Evolutionary conservation across 1,140 invertebrate species (phyloP).

Genomic region (Cydia pomonella): DNA sequence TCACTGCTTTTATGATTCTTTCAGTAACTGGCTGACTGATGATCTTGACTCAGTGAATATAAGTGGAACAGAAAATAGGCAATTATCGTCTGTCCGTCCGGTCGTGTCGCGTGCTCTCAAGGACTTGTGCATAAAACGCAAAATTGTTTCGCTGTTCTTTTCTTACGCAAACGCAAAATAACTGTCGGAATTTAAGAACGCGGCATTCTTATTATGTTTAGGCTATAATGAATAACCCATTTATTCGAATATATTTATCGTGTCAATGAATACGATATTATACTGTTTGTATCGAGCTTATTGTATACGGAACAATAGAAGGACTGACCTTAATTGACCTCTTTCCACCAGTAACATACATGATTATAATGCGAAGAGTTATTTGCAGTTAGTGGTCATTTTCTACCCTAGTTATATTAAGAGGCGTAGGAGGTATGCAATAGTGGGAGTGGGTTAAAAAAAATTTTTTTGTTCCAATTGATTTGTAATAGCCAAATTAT

Average conservation of each 20-base stretch:
- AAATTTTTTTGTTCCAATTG: too few species aligned
- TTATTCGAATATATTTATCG: not conserved
- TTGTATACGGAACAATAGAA: conserved; percentile 12
- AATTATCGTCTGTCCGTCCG: conserved; percentile 31
- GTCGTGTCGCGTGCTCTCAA: conserved; percentile 7
- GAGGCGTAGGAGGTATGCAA: too few species aligned
- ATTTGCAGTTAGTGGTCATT: not conserved
- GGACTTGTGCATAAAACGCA: conserved; percentile 10
- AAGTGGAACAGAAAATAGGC: conserved; percentile 25
- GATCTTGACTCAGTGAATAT: not conserved
- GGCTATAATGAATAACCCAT: not conserved
- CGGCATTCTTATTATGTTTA: not conserved
- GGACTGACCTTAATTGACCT: not conserved
- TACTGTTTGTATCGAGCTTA: not conserved
- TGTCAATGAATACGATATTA: conserved; percentile 1
- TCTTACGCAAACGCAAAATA: not conserved
- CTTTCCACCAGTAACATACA: not conserved
- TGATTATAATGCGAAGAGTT: not conserved
- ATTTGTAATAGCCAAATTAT: too few species aligned
- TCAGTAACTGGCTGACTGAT: not conserved
- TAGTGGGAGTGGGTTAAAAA: too few species aligned
- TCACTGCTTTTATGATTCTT: not conserved
- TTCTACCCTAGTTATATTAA: not conserved
- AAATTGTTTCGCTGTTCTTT: not conserved
- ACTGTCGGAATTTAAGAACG: not conserved